Base-by-base conservation (phyloP, 2,888 invertebrate genomes). In the Spisula solida region DNA sequence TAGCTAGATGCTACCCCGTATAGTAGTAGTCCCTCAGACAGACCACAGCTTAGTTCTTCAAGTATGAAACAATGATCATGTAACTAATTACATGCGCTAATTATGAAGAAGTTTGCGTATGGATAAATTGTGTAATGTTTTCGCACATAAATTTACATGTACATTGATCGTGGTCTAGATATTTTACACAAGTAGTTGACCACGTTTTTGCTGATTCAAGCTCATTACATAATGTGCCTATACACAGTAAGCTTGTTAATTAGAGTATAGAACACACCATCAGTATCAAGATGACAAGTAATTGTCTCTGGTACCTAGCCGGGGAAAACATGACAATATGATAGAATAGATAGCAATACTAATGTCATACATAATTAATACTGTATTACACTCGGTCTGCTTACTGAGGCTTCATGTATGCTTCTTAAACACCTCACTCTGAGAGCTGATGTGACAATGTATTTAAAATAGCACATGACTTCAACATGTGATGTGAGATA, bases 351-450 rank as follows among this genome's bases (percentile, higher is more conserved):
- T 25, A 31, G 16, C 31, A 75, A 75, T 75, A 18, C 34, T 34
- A n/a, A n/a, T 75, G 75, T 75, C 75, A 75, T 75, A 34, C 31
- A 75, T 75, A 34, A 75, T 75, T 75, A 75, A 75, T 51, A 41
- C 41, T 41, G 41, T 41, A 41, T 41, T 41, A 51, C 51, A 25
- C 25, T 66, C 60, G 10, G 25, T 25, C 60, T 10, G 25, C 5
- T 66, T 25, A 66, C 41, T 56, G 56, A 56, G 14, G 56, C 56
- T 56, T 56, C 20, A 66, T 20, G 60, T 66, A 66, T 25, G n/a
- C 8, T 66, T 66, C 25, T 6, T 66, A 25, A 66, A 66, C 25
- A 66, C n/a, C 25, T 66, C 60, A 25, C 25, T 5, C 8, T 8
- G 4, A 66, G 60, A 66, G n/a, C 0, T n/a, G 10, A 66, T 66